Conservation (phyloP, 2,797 vertebrate genomes). For the Enteromius trimaculatus region DNA sequence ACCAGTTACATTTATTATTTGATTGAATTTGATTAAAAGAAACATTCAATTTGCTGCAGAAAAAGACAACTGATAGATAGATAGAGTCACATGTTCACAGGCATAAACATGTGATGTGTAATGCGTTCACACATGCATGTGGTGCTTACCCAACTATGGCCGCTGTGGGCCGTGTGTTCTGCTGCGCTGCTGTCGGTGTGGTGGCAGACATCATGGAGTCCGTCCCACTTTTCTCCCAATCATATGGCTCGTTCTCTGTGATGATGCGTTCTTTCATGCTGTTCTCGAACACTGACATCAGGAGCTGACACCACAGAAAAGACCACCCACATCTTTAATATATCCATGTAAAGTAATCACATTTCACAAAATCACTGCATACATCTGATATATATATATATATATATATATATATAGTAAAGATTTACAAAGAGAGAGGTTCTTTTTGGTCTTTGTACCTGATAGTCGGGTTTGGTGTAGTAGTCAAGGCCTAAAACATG, state of each 20-base stretch:
- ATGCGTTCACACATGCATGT: conserved; percentile 29
- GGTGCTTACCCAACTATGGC: conserved; percentile 92
- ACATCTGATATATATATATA: not conserved
- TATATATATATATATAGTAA: not conserved
- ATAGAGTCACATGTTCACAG: not conserved
- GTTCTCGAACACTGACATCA: conserved; percentile 98
- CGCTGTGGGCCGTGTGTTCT: conserved; percentile 92
- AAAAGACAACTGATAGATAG: not conserved
- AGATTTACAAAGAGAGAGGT: not conserved
- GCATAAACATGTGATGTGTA: not conserved
- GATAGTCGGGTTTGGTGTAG: conserved; percentile 97
- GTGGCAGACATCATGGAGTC: conserved; percentile 89
- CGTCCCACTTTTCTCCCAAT: conserved; percentile 95
- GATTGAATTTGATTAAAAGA: not conserved
- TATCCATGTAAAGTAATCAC: not conserved
- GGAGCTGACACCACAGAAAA: conserved; percentile 76
- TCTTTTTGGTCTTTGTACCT: conserved; percentile 75
- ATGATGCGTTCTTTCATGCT: conserved; percentile 97
- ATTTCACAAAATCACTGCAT: not conserved
- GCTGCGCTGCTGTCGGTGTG: conserved; percentile 90
- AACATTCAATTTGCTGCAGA: not conserved
- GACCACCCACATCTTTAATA: not conserved
- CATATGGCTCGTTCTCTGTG: conserved; percentile 95
- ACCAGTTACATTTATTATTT: not conserved
- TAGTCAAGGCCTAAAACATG: conserved; percentile 94